phyloP scores from a whole-genome alignment of 53 echinoderm and acorn worm genomes.

The Henricia sp. region DNA sequence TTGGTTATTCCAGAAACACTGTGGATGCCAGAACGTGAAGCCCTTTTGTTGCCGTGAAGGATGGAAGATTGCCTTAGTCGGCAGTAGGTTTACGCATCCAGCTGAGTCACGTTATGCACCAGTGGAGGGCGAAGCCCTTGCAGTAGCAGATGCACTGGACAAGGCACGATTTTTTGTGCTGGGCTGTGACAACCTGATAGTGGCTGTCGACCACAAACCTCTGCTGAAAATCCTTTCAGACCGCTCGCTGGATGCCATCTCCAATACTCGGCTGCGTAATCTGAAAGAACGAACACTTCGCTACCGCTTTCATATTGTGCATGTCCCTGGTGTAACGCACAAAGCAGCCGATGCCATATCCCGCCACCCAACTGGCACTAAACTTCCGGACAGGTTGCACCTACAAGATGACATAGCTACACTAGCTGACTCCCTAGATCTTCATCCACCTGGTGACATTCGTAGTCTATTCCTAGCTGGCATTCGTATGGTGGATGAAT shows the following conservation, averaged over 20 bases:
- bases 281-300: too few relatives aligned
- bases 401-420: too few relatives aligned
- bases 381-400: too few relatives aligned
- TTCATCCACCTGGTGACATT: too few relatives aligned
- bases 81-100: constrained; percentile 24
- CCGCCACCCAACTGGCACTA: too few relatives aligned
- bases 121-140: constrained; percentile 55
- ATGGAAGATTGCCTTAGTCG: constrained; percentile 26
- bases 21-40: not conserved
- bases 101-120: too few relatives aligned
- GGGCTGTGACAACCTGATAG: constrained; percentile 44
- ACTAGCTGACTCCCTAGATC: too few relatives aligned
- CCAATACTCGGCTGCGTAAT: not conserved
- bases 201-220: constrained; percentile 61
- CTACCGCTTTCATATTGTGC: too few relatives aligned
- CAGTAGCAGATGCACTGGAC: constrained; percentile 52
- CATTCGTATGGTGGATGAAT: too few relatives aligned
- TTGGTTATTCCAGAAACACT: not conserved
- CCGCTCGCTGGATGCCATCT: not conserved
- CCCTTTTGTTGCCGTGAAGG: not conserved
- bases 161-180: constrained; percentile 59
- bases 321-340: too few relatives aligned
- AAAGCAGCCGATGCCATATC: too few relatives aligned
- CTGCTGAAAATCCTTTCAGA: constrained; percentile 33
- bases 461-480: too few relatives aligned